phyloP scores from a whole-genome alignment of 2,888 invertebrate species.

The Odontothrips loti region DNA sequence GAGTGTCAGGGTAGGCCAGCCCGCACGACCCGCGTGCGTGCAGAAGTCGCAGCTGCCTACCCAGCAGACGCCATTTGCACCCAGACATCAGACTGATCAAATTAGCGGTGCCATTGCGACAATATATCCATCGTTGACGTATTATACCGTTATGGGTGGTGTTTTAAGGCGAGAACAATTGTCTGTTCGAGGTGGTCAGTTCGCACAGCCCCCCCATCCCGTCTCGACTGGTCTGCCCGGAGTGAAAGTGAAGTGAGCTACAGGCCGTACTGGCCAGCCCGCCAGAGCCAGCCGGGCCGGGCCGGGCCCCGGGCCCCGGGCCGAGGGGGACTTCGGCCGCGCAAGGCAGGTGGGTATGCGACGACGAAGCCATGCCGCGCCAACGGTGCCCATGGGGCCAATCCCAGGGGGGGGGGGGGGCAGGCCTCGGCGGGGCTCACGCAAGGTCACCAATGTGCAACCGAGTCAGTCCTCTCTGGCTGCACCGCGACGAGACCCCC shows the following conservation, averaged over 20 bases:
- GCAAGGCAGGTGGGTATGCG: background rate
- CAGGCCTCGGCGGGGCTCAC: background rate
- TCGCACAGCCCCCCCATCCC: background rate
- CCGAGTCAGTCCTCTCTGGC: background rate
- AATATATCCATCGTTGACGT: too few species aligned
- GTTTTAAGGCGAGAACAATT: too few species aligned
- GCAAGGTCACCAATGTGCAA: background rate
- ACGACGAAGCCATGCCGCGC: background rate
- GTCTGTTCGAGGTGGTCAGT: too few species aligned
- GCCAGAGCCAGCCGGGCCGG: background rate
- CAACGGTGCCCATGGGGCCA: too few species aligned
- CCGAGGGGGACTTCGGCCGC: background rate
- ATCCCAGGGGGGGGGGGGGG: background rate
- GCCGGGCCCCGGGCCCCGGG: background rate
- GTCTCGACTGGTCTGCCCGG: background rate
- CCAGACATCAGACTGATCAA: too few species aligned
- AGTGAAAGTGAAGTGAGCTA: slow-evolving; percentile 10
- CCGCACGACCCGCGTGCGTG: too few species aligned
- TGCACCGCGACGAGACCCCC: background rate
- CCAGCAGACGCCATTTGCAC: too few species aligned
- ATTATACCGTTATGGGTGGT: too few species aligned
- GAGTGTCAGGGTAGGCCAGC: too few species aligned
- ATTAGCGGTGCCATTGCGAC: too few species aligned
- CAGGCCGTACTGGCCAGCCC: background rate
- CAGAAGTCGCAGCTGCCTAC: too few species aligned